Evolutionary conservation across 1,140 invertebrate genomes (phyloP).

Genomic region (Drosophila santomea): DNA sequence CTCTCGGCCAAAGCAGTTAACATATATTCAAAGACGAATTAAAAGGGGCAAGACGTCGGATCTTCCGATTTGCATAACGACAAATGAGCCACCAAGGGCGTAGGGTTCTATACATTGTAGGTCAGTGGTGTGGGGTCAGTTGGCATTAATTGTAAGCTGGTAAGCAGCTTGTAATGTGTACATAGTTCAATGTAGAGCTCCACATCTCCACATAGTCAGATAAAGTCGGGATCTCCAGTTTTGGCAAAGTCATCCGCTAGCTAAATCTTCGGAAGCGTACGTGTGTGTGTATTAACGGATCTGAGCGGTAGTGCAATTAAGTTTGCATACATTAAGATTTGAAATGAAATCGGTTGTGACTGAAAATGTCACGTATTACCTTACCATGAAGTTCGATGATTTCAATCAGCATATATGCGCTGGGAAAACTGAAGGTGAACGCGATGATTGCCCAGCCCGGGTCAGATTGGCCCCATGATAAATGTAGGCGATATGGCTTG

Average conservation of each 20-base stretch:
- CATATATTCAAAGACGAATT: conserved; percentile 21
- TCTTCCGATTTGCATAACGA: conserved; percentile 26
- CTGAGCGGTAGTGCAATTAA: conserved; percentile 68
- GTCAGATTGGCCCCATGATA: conserved; percentile 19
- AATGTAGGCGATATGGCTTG: not conserved
- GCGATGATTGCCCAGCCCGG: conserved; percentile 34
- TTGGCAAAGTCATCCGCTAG: conserved; percentile 58
- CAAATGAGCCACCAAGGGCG: conserved; percentile 21
- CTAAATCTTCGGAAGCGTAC: conserved; percentile 41
- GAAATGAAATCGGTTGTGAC: conserved; percentile 47
- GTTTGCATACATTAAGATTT: conserved; percentile 76
- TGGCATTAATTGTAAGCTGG: conserved; percentile 26
- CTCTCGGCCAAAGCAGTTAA: conserved; percentile 34
- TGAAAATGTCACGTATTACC: conserved; percentile 69
- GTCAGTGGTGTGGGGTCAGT: conserved; percentile 31
- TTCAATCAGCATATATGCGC: conserved; percentile 53
- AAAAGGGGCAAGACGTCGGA: conserved; percentile 2
- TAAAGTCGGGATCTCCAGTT: conserved; percentile 1
- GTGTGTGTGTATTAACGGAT: conserved; percentile 51
- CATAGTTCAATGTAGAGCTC: conserved; percentile 13
- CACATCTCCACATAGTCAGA: not conserved
- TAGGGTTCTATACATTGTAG: conserved; percentile 41
- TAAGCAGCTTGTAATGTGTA: conserved; percentile 28
- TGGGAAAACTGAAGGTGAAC: conserved; percentile 51
- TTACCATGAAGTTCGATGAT: conserved; percentile 73